Base-by-base conservation (phyloP, 2,888 invertebrate species). In the Carterocephalus palaemon region DNA sequence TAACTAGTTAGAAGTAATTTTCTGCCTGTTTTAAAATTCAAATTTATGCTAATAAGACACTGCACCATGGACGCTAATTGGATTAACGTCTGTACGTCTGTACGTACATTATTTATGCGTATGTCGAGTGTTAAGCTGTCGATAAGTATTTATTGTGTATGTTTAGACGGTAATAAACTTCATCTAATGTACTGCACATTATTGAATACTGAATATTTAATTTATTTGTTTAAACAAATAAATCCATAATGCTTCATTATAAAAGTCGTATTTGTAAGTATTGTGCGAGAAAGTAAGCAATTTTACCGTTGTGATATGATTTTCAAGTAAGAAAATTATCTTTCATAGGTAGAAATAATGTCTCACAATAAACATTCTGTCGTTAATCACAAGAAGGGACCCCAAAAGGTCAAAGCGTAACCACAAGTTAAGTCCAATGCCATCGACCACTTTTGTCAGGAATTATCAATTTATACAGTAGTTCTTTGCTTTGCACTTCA, bases 21-120 rank as follows among this genome's bases (percentile, higher is more conserved):
- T 67, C 64, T 68, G 56, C 60, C 66, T 67, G 57, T 66, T 81
- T 80, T 81, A 72, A 78, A 81, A 76, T 81, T 80, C 60, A 77
- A 81, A 83, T 79, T 56, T 64, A 83, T 83, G 81, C 56, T 73
- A 83, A 83, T 81, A 70, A 73, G 78, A 78, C 75, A 71, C 59
- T 56, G 71, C 60, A 55, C 59, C 53, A 57, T 56, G 51, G 67
- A 59, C 69, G 54, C 75, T 83, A 82, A 82, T 83, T 83, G 81
- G 80, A 80, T 81, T 76, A 76, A 70, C 62, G 62, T 61, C 50
- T 51, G 54, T 61, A 59, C 52, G 48, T 49, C 56, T 52, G 52
- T 46, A 55, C 42, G 34, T 46, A 38, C 54, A 46, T 56, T 38
- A 56, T 53, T 54, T 54, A 48, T 54, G 46, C 48, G 39, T 50